These are phyloP conservation scores for Torymus texanus DNA, from an alignment of 2,888 invertebrate genomes.

Conservation along the genomic window DNA sequence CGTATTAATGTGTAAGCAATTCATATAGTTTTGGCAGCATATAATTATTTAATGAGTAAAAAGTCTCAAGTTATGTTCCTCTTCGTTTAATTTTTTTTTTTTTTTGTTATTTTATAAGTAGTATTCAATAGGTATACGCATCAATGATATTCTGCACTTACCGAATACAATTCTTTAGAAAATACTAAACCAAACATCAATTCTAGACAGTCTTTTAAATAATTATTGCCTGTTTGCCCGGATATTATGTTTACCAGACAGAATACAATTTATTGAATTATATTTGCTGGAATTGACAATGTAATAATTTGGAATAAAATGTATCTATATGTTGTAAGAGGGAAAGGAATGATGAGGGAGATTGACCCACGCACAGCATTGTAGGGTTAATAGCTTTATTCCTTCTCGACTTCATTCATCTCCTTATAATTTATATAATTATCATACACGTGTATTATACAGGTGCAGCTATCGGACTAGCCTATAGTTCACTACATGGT, in stretches of 20 bases:
- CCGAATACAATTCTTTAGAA: too few relatives aligned
- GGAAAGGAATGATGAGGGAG: constrained; percentile 15
- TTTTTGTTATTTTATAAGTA: too few relatives aligned
- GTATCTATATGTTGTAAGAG: neutral
- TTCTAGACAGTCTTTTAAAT: neutral
- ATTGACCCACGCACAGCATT: constrained; percentile 35
- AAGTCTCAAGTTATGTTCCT: neutral
- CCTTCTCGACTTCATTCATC: constrained; percentile 31
- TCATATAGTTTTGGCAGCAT: too few relatives aligned
- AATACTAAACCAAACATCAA: too few relatives aligned
- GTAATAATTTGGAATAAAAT: too few relatives aligned
- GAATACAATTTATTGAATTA: too few relatives aligned
- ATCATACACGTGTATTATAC: constrained; percentile 57
- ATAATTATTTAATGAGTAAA: constrained; percentile 3
- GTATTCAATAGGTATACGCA: too few relatives aligned
- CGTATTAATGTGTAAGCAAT: too few relatives aligned
- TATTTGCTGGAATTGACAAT: too few relatives aligned
- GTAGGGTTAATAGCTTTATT: constrained; percentile 48
- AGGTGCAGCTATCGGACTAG: constrained; percentile 61
- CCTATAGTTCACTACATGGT: constrained; percentile 58
- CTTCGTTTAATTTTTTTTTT: too few relatives aligned
- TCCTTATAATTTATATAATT: constrained; percentile 54
- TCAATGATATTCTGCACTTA: too few relatives aligned
- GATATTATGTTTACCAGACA: too few relatives aligned
- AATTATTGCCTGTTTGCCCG: constrained; percentile 36